Percentiles rank a stretch among this genome's conserved stretches.
These are phyloP conservation scores for Dasypogon diadema DNA, from an alignment of 2,888 invertebrate genomes.

Conservation along the genomic window DNA sequence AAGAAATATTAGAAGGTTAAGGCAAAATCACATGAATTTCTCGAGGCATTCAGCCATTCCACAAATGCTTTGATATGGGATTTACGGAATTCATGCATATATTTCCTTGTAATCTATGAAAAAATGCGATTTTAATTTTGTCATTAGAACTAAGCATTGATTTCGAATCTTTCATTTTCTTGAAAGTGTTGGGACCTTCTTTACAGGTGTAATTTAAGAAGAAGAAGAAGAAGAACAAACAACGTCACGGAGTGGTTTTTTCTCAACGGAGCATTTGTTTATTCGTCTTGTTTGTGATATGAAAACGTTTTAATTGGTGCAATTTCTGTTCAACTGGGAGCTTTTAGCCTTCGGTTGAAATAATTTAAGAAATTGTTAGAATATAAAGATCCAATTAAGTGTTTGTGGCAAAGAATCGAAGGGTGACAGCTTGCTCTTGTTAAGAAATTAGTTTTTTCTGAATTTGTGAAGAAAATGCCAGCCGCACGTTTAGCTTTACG, in stretches of 20 bases:
- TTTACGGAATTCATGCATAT: no score
- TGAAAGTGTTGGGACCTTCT: no score
- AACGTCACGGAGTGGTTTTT: conserved; percentile 37
- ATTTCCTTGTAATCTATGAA: no score
- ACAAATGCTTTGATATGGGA: no score
- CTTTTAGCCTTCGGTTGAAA: conserved; percentile 27
- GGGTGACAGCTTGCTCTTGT: conserved; percentile 2
- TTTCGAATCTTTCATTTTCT: no score
- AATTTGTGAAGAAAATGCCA: conserved; percentile 73
- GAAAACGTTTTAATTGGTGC: conserved; percentile 41
- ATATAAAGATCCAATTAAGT: neutral
- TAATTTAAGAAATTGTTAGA: neutral
- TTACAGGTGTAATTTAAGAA: no score
- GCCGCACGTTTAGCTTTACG: conserved; percentile 86
- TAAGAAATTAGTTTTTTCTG: conserved; percentile 5
- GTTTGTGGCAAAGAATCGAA: neutral
- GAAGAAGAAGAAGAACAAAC: conserved; percentile 15
- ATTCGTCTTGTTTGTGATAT: conserved; percentile 40
- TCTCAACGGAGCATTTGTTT: conserved; percentile 33
- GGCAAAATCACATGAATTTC: no score
- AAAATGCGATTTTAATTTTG: no score
- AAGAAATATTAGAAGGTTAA: no score
- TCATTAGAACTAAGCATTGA: no score
- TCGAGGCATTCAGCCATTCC: no score
- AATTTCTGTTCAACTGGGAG: conserved; percentile 22